Conservation (phyloP, 37 sponge, comb jelly and placozoan genomes). For the Halisarca cf. caerulea region DNA sequence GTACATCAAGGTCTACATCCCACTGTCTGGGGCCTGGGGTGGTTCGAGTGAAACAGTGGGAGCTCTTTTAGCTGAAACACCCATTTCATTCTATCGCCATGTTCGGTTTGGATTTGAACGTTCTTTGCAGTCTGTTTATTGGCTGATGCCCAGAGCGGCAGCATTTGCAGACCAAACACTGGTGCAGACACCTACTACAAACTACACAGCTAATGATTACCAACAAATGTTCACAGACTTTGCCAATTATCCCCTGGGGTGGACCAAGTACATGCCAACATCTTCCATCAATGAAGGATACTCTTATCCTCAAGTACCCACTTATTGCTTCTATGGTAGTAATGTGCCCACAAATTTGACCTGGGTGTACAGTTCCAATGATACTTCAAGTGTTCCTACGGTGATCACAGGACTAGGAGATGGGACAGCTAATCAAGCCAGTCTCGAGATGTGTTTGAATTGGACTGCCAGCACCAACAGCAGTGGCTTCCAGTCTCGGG, state of each 20-base stretch:
- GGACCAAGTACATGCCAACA: slow-evolving; percentile 54
- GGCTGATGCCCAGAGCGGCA: too few species aligned
- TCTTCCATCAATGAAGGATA: slow-evolving; percentile 26
- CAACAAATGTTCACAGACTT: too few species aligned
- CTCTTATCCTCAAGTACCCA: slow-evolving; percentile 70
- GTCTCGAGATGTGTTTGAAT: slow-evolving; percentile 65
- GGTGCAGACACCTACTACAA: slow-evolving; percentile 49
- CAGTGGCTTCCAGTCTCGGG: slow-evolving; percentile 26
- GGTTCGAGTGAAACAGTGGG: too few species aligned
- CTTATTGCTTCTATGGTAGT: slow-evolving; percentile 71
- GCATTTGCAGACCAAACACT: slow-evolving; percentile 49
- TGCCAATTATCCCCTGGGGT: slow-evolving; percentile 50
- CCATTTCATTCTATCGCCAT: too few species aligned
- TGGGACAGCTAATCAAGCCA: too few species aligned
- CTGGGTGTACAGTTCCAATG: slow-evolving; percentile 42
- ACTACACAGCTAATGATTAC: slow-evolving; percentile 80
- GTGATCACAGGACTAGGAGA: too few species aligned
- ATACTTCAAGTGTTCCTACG: too few species aligned
- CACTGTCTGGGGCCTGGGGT: slow-evolving; percentile 87
- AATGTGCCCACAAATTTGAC: slow-evolving; percentile 46
- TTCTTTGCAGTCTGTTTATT: too few species aligned
- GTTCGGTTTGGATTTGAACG: too few species aligned
- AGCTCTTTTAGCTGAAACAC: too few species aligned
- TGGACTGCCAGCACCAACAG: slow-evolving; percentile 66
- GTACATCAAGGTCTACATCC: slow-evolving; percentile 72